Conservation (phyloP, 2,797 vertebrate genomes). For the Salarias fasciatus region DNA sequence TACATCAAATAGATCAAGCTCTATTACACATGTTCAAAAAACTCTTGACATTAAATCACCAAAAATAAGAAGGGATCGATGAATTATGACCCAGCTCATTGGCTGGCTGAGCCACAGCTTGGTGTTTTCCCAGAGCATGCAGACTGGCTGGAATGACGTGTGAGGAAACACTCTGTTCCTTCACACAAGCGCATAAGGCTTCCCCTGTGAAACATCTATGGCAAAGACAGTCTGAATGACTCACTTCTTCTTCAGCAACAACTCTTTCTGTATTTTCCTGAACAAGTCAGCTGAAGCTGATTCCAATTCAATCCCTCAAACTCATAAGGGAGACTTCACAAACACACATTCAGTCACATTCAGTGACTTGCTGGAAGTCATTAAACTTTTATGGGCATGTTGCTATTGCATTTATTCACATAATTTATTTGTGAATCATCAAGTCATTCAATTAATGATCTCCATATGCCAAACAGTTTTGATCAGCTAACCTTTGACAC, state of each 20-base stretch:
- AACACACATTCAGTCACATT: not conserved
- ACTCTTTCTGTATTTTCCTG: slow-evolving; percentile 25
- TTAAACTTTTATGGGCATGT: no score
- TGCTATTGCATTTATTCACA: no score
- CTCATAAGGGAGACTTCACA: not conserved
- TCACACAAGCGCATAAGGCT: slow-evolving; percentile 22
- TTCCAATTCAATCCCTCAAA: not conserved
- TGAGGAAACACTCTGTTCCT: slow-evolving; percentile 48
- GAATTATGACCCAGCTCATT: not conserved
- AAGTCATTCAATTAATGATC: no score
- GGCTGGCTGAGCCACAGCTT: not conserved
- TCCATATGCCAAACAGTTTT: no score
- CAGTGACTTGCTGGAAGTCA: no score
- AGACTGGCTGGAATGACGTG: slow-evolving; percentile 10
- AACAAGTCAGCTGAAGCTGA: not conserved
- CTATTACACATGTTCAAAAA: not conserved
- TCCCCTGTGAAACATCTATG: slow-evolving; percentile 41
- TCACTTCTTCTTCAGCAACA: slow-evolving; percentile 35
- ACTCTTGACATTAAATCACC: not conserved
- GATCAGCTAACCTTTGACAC: no score
- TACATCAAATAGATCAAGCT: no score
- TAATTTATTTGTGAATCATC: no score
- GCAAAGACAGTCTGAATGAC: slow-evolving; percentile 39
- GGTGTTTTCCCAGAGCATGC: slow-evolving; percentile 13
- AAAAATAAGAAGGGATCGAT: not conserved